phyloP scores from a whole-genome alignment of 1,140 invertebrate genomes.

The Bilobella aurantiaca region DNA sequence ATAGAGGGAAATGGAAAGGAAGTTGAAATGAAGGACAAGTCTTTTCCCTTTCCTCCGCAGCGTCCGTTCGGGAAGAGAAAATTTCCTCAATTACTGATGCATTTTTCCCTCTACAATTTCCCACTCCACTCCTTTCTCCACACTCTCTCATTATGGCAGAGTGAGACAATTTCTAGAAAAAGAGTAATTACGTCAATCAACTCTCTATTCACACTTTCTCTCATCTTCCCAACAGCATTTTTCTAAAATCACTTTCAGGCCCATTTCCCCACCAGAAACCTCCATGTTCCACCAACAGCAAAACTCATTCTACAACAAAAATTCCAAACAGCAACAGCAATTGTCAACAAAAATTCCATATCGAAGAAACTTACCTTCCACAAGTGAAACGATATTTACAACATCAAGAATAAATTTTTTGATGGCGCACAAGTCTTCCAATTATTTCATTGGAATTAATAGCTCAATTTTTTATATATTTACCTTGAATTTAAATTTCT shows the following conservation, averaged over 20 bases:
- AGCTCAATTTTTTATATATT: no score
- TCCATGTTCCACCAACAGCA: background rate
- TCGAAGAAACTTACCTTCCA: background rate
- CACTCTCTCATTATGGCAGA: slow-evolving; percentile 19
- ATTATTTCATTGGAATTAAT: no score
- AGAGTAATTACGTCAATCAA: slow-evolving; percentile 36
- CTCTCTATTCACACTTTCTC: slow-evolving; percentile 28
- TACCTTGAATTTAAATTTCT: no score
- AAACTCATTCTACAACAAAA: background rate
- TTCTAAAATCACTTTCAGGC: background rate
- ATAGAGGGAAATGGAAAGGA: background rate
- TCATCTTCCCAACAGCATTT: slow-evolving; percentile 9
- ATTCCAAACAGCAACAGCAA: background rate
- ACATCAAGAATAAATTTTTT: no score
- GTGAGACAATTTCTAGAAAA: background rate
- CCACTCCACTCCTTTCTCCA: slow-evolving; percentile 30
- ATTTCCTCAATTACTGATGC: slow-evolving; percentile 36
- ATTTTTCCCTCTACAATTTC: slow-evolving; percentile 26
- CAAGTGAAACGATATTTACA: no score
- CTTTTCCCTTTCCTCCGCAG: slow-evolving; percentile 24
- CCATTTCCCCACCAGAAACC: background rate
- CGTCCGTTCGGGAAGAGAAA: slow-evolving; percentile 35
- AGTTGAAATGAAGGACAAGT: background rate
- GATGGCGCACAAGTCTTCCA: no score
- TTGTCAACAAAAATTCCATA: background rate